phyloP scores from a whole-genome alignment of 2,113 vertebrate genomes.

The Myiozetetes cayanensis region DNA sequence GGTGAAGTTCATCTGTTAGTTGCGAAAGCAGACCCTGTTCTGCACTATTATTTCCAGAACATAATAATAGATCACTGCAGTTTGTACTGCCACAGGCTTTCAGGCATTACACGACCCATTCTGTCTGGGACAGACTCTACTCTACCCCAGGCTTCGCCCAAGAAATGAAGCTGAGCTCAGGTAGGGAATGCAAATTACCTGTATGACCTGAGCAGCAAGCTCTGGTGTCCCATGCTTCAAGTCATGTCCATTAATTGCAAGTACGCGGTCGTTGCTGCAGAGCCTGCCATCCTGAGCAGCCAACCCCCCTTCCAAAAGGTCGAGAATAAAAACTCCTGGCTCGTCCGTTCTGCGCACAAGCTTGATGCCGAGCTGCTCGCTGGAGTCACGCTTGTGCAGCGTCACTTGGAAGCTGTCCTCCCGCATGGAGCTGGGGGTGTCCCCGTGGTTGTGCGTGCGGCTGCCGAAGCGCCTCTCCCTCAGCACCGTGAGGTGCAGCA shows the following conservation, averaged over 20 bases:
- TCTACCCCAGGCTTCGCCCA: neutral
- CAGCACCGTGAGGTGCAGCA: constrained; percentile 90
- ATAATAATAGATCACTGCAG: neutral
- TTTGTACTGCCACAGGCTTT: neutral
- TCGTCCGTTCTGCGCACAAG: constrained; percentile 94
- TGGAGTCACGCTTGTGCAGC: constrained; percentile 88
- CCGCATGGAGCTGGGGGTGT: constrained; percentile 59
- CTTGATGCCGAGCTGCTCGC: constrained; percentile 96
- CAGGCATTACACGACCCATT: neutral
- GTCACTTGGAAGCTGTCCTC: constrained; percentile 90
- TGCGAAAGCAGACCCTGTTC: neutral
- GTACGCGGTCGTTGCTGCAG: constrained; percentile 89
- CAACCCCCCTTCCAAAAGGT: constrained; percentile 92
- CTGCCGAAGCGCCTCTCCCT: constrained; percentile 88
- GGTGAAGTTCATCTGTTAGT: neutral
- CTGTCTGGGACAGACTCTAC: neutral
- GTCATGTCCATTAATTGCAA: constrained; percentile 94
- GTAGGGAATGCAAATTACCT: constrained; percentile 73
- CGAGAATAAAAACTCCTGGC: constrained; percentile 92
- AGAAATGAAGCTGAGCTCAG: neutral
- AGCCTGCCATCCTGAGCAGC: constrained; percentile 93
- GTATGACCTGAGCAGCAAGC: constrained; percentile 95
- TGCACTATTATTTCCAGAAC: neutral
- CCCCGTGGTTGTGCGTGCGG: constrained; percentile 70
- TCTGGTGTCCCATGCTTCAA: constrained; percentile 93